Conservation (phyloP, 2,797 vertebrate genomes). For the Antennarius maculatus region DNA sequence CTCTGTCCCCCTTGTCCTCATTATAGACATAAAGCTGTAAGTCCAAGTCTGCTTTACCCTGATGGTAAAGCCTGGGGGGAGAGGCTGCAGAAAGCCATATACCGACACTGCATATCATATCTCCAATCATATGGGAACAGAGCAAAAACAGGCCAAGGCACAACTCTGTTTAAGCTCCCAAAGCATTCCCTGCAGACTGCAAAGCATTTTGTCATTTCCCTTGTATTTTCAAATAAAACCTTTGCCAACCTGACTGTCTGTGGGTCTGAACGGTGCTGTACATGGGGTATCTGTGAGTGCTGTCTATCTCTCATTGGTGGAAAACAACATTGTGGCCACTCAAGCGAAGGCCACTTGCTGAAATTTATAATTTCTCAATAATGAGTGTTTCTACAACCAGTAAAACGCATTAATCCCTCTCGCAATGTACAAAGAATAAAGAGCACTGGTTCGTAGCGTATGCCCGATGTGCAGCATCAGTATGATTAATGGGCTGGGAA, state of each 20-base stretch:
- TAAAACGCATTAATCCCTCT: conserved; percentile 20
- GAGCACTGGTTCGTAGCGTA: conserved; percentile 22
- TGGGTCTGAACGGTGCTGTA: background rate
- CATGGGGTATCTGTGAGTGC: background rate
- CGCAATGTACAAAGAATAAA: conserved; percentile 31
- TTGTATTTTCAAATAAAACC: conserved; percentile 6
- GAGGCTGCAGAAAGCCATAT: conserved; percentile 48
- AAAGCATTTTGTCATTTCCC: background rate
- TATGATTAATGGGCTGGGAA: conserved; percentile 79
- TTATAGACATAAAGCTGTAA: conserved; percentile 67
- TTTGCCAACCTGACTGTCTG: conserved; percentile 11
- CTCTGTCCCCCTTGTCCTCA: conserved; percentile 72
- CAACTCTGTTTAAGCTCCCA: conserved; percentile 42
- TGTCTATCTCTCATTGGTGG: conserved; percentile 20
- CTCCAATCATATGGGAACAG: conserved; percentile 55
- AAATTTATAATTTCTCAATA: conserved; percentile 41
- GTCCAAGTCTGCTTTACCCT: conserved; percentile 63
- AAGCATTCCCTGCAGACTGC: conserved; percentile 40
- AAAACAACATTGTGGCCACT: conserved; percentile 27
- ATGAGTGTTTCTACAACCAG: conserved; percentile 43
- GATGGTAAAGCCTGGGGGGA: conserved; percentile 45
- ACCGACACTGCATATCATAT: conserved; percentile 63
- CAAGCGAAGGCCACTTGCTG: conserved; percentile 13
- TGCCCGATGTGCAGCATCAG: conserved; percentile 32
- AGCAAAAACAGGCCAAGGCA: conserved; percentile 23